Percentiles rank a stretch among this genome's conserved stretches.
These are phyloP conservation scores for Sandelia bainsii DNA, from an alignment of 2,797 vertebrate species.

Conservation along the genomic window DNA sequence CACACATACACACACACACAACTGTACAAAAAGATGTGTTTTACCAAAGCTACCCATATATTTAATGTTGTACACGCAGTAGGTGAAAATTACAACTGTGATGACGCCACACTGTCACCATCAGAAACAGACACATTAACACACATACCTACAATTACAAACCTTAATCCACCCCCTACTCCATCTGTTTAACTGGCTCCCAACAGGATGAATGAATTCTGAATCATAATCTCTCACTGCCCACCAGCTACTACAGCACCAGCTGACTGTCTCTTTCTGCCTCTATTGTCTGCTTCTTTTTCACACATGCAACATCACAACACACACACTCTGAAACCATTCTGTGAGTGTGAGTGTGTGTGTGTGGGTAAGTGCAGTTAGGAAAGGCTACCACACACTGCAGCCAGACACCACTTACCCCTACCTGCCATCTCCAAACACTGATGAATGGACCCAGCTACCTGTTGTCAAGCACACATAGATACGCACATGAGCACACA, in stretches of 20 bases:
- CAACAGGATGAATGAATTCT: conserved; percentile 36
- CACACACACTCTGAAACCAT: not conserved
- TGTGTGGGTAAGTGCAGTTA: conserved; percentile 17
- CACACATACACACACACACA: not conserved
- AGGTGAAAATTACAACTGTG: not conserved
- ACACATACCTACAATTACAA: not conserved
- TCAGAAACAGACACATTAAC: not conserved
- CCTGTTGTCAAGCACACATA: conserved; percentile 18
- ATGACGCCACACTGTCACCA: not conserved
- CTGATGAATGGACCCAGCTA: conserved; percentile 53
- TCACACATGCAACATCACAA: conserved; percentile 1
- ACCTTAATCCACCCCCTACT: conserved; percentile 19
- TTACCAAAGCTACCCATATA: not conserved
- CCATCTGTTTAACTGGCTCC: conserved; percentile 38
- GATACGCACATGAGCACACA: conserved; percentile 3
- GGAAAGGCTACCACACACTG: conserved; percentile 29
- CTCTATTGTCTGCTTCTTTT: not conserved
- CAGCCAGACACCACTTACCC: conserved; percentile 55
- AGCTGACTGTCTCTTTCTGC: conserved; percentile 12
- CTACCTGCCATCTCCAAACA: conserved; percentile 54
- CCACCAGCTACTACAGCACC: conserved; percentile 26
- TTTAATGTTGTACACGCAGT: conserved; percentile 10
- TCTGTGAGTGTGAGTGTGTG: conserved; percentile 10
- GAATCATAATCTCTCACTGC: conserved; percentile 37
- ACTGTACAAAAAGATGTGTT: not conserved